Base-by-base conservation (phyloP, 1,140 invertebrate genomes). In the Formica exsecta region DNA sequence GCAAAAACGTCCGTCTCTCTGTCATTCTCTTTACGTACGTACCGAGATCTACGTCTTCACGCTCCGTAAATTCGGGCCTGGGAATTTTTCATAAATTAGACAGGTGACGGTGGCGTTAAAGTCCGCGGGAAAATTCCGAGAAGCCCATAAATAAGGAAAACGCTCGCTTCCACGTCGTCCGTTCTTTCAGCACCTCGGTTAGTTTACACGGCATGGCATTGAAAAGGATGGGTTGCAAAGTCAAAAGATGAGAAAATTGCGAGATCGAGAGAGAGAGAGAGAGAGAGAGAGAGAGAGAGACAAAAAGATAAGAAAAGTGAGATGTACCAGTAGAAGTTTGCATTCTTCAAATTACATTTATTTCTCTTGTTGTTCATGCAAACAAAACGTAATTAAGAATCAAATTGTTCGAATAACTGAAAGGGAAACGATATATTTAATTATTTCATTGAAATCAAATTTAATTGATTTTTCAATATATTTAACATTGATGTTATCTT, bases 51-150 rank as follows among this genome's bases (percentile, higher is more conserved):
- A 71, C 64, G 64, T 76, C 62, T 90, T 90, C n/a, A 87, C 89
- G 88, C 89, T 77, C 71, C 75, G 88, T 90, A 86, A 90, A 90
- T 90, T 90, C 76, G 86, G 59, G 59, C 75, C 88, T 87, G 89
- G 65, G 89, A 90, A 90, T 90, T 90, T 90, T 90, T 90, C 89
- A 90, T 90, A 90, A 90, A 90, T 90, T 90, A 90, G 88, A 90
- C 89, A 90, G 88, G 89, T 87, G 89, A 90, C 80, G 89, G 74
- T 81, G 88, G 71, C 70, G 86, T 77, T 90, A 90, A 90, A 90
- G 89, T 90, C 80, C 79, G 48, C 75, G 51, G 51, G 66, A 79
- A 90, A 90, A 90, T 90, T 90, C 89, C 65, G 86, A 90, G 89
- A 87, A 90, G 79, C 86, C 76, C 86, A 90, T 90, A 90, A 90